Conservation (phyloP, 1,140 invertebrate genomes). For the Sinonovacula constricta region DNA sequence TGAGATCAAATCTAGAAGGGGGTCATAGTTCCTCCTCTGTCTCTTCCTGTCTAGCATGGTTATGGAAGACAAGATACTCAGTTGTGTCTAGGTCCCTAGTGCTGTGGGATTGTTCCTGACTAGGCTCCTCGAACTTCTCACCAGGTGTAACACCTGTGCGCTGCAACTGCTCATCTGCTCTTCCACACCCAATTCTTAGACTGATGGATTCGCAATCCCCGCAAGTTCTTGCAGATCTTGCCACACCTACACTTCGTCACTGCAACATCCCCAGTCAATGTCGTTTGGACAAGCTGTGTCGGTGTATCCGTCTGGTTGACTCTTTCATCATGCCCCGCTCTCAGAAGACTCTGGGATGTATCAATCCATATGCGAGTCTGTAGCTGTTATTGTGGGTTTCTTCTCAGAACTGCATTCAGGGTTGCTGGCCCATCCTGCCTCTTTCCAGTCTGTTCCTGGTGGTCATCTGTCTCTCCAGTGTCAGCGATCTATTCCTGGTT, state of each 20-base stretch:
- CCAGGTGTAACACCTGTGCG: conserved; percentile 6
- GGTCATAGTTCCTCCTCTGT: too few relatives aligned
- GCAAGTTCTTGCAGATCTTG: background rate
- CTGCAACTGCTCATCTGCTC: background rate
- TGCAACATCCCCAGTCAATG: conserved; percentile 10
- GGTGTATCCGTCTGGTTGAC: conserved; percentile 1
- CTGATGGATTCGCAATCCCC: background rate
- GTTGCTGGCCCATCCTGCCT: conserved; percentile 11
- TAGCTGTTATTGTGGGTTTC: conserved; percentile 7
- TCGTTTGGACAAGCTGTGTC: conserved; percentile 17
- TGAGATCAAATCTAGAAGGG: too few relatives aligned
- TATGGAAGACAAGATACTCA: too few relatives aligned
- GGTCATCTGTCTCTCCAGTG: background rate
- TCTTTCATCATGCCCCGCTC: conserved; percentile 21
- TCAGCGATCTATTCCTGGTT: too few relatives aligned
- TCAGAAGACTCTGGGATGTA: conserved; percentile 5
- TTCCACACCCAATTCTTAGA: background rate
- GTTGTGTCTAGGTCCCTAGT: conserved; percentile 7
- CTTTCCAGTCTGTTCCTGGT: conserved; percentile 26
- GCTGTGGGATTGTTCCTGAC: conserved; percentile 23
- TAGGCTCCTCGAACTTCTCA: conserved; percentile 23
- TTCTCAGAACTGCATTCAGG: conserved; percentile 11
- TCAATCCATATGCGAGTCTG: too few relatives aligned
- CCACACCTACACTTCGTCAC: conserved; percentile 9
- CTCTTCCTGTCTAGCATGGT: too few relatives aligned